Conservation (phyloP, 2,113 vertebrate genomes). For the Saguinus imperator region DNA sequence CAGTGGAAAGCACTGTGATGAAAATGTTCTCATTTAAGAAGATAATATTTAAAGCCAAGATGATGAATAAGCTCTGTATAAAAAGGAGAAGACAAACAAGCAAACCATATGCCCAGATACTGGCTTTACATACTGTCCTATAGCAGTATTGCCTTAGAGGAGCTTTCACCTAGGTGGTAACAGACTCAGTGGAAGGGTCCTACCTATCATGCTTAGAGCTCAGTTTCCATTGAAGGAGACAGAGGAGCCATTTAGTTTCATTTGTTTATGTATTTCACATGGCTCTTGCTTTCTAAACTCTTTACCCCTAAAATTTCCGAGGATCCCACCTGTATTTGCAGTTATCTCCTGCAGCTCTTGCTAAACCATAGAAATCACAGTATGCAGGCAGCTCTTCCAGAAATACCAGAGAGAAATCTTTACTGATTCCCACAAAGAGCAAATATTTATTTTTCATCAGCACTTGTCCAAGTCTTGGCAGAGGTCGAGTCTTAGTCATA, state of each 20-base stretch:
- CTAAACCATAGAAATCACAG: not conserved
- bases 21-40: constrained; percentile 35
- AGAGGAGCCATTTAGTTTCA: not conserved
- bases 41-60: constrained; percentile 7
- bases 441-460: constrained; percentile 13
- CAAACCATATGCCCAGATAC: not conserved
- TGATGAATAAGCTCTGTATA: not conserved
- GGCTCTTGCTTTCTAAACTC: not conserved
- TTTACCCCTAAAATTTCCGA: not conserved
- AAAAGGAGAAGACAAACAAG: not conserved
- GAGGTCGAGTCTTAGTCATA: constrained; percentile 12
- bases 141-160: not conserved
- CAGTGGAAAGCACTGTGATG: constrained; percentile 16
- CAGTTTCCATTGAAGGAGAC: not conserved
- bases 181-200: not conserved
- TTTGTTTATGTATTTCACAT: not conserved
- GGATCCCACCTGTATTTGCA: not conserved
- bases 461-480: not conserved
- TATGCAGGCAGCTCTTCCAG: constrained; percentile 1
- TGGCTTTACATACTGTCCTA: not conserved
- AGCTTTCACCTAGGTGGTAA: not conserved
- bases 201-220: not conserved
- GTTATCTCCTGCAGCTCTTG: not conserved
- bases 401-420: constrained; percentile 7
- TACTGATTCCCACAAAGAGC: not conserved